Evolutionary conservation across 2,797 vertebrate species (phyloP), one percentile per base, ranked within the genome.

Genomic region (Amazonetta brasiliensis): DNA sequence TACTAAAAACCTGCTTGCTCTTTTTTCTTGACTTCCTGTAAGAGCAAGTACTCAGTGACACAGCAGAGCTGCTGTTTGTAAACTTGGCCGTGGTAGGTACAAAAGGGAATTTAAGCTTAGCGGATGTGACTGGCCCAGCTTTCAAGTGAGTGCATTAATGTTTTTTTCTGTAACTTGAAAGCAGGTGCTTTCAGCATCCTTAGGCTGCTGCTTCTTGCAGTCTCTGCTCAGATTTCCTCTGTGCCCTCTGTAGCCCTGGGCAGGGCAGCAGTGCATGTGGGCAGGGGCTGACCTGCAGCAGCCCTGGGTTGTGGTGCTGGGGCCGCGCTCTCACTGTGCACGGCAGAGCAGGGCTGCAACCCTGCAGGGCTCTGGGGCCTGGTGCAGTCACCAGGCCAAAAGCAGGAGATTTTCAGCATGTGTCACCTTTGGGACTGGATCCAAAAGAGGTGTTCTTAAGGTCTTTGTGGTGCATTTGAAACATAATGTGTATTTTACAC

Each of bases 1-100:
- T 92, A 69, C 72, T 84, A 75, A 90, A 97, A 93, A 83, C 48
- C 50, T 91, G 71, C 77, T 95, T 84, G 64, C 72, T 87, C 63
- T 88, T 85, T 76, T 89, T 85, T 72, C 44, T 50, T 78, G 37
- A 30, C 81, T 48, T 73, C 69, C 73, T 75, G 1, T n/a, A 78
- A 67, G 77, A 88, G 68, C 43, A 44, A 59, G 56, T 75, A 52
- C 33, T 85, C 16, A 8, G 66, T 69, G 26, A 15, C 22, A 10
- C n/a, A 56, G 6, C n/a, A 20, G n/a, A 35, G 25, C 26, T 31
- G 41, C 69, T 68, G 18, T 30, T 31, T 67, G 43, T n/a, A 22
- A 52, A 44, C 71, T 52, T n/a, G 48, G 28, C 21, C 35, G 2
- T 3, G 7, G 19, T 30, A 18, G 55, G 7, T 12, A 17, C 18